These are phyloP conservation scores for Anableps anableps DNA, from an alignment of 2,797 vertebrate genomes.

Conservation along the genomic window DNA sequence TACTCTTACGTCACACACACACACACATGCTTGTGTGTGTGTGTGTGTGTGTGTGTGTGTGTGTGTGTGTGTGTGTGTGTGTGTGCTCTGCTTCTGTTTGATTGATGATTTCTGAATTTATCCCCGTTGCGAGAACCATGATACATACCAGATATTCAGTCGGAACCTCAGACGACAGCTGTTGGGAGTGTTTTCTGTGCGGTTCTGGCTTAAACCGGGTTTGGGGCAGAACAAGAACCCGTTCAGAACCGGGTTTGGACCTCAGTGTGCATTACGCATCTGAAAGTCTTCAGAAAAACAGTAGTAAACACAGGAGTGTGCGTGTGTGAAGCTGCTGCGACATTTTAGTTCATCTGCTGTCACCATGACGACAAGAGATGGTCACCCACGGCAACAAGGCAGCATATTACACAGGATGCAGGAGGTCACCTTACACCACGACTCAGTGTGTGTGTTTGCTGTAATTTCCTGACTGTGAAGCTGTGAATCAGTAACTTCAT, in stretches of 20 bases:
- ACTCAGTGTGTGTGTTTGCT: not conserved
- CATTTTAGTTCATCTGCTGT: constrained; percentile 43
- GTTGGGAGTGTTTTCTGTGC: too few species aligned
- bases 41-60: not conserved
- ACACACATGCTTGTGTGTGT: not conserved
- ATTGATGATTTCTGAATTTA: not conserved
- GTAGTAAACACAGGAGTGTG: not conserved
- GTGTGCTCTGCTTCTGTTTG: not conserved
- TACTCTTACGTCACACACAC: constrained; percentile 24
- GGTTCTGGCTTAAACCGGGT: not conserved
- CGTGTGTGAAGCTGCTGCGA: constrained; percentile 7
- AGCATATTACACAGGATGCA: constrained; percentile 16
- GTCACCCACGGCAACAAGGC: constrained; percentile 56
- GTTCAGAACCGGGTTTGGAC: not conserved
- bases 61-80: not conserved
- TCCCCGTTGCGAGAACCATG: too few species aligned
- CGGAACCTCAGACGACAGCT: not conserved
- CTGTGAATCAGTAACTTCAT: not conserved
- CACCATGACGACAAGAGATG: constrained; percentile 55
- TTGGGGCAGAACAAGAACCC: not conserved
- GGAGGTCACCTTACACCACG: constrained; percentile 11
- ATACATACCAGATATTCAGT: not conserved
- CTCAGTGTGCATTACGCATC: too few species aligned
- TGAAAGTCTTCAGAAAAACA: not conserved
- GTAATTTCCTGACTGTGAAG: not conserved